Base-by-base conservation (phyloP, 2,888 invertebrate species). In the Julus scandinavius region DNA sequence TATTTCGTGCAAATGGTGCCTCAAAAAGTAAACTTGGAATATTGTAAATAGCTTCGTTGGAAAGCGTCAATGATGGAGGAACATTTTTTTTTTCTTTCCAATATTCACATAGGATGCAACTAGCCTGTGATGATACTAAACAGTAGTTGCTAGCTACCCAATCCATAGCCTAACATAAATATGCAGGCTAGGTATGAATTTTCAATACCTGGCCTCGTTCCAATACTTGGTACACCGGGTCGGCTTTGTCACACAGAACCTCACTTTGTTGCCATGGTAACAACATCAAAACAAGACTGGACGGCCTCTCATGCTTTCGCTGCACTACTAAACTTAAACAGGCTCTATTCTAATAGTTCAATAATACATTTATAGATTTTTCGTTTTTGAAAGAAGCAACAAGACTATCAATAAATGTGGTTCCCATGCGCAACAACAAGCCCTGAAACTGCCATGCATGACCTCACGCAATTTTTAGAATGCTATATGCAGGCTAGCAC, bases 211-310 rank as follows among this genome's bases (percentile, higher is more conserved):
- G 72, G 87, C 58, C 58, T 63, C 38, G 72, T 63, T 87, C 87
- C 87, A 87, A 87, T 15, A 58, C 87, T 87, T 38, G 63, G 86
- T 29, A 50, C 86, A 58, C 40, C 41, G 40, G 87, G 50, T 87
- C 38, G 72, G 87, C 58, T 87, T 87, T 87, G 58, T 58, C 20
- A n/a, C 41, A 58, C 40, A 87, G n/a, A 63, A 58, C 40, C 58
- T 87, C 63, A 87, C 87, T 58, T 72, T 72, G 63, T 87, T 58
- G 38, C 63, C 72, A 72, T 87, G 38, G 87, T 63, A 87, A 87
- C 87, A 63, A 87, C 54, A 63, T 50, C 72, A 87, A 87, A 87
- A 87, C 87, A 87, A 38, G 49, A 86, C 72, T 85, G 85, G 86
- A 20, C 86, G 50, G 49, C 86, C 54, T 86, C 50, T 49, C 85